Conservation (phyloP, 2,888 invertebrate species). For the Cosmia trapezina region DNA sequence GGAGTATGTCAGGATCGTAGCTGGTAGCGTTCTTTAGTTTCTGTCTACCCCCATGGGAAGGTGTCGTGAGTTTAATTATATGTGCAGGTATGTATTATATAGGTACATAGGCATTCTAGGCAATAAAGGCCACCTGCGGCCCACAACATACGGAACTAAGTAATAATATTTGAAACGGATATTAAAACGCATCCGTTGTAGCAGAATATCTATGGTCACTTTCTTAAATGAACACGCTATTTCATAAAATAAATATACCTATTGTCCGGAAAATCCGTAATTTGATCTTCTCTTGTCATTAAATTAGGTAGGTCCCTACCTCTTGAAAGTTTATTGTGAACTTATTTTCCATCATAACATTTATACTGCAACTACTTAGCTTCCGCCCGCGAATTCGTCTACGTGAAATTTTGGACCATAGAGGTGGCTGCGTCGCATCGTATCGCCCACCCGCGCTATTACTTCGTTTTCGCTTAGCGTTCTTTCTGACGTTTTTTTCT, state of each 20-base stretch:
- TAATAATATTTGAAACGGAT: conserved; percentile 4
- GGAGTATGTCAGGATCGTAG: too few relatives aligned
- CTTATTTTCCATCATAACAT: not conserved
- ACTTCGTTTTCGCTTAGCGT: too few relatives aligned
- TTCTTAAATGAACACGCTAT: not conserved
- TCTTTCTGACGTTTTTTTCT: too few relatives aligned
- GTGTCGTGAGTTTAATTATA: too few relatives aligned
- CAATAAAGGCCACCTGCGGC: not conserved
- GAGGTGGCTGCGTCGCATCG: too few relatives aligned
- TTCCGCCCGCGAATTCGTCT: too few relatives aligned
- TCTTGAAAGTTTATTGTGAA: not conserved
- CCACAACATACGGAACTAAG: not conserved
- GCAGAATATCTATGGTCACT: not conserved
- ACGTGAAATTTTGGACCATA: too few relatives aligned
- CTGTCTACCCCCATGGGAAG: too few relatives aligned
- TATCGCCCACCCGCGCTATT: too few relatives aligned
- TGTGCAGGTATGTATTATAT: not conserved
- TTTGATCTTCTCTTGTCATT: not conserved
- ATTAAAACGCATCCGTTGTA: not conserved
- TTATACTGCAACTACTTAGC: too few relatives aligned
- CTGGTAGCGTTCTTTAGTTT: too few relatives aligned
- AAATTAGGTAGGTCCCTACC: too few relatives aligned
- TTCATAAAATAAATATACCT: not conserved
- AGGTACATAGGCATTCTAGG: not conserved
- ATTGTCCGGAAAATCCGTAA: not conserved